Evolutionary conservation across 2,888 invertebrate species (phyloP).

Genomic region (Yponomeuta evonymella): DNA sequence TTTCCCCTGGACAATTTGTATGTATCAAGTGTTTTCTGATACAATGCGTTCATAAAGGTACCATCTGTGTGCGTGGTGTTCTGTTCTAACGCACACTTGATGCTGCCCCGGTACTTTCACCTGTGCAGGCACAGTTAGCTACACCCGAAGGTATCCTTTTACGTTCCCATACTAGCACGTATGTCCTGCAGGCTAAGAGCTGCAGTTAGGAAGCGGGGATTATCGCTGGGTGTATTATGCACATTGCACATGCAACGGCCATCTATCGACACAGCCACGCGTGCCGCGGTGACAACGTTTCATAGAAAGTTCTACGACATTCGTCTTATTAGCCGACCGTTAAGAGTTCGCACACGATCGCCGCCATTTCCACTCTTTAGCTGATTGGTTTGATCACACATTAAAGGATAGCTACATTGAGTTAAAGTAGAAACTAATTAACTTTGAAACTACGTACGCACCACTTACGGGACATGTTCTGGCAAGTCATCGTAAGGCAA

Average conservation of each 20-base stretch:
- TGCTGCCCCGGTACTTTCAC: constrained; percentile 65
- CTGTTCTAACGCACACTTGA: constrained; percentile 45
- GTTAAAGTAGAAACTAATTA: too few species aligned
- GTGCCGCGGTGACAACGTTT: constrained; percentile 1
- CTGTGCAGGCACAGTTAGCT: constrained; percentile 40
- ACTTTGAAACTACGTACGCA: too few species aligned
- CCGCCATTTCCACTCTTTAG: not conserved
- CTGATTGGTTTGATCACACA: not conserved
- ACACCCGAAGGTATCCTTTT: too few species aligned
- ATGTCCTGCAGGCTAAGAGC: too few species aligned
- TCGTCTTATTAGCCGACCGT: not conserved
- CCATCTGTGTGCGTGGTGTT: not conserved
- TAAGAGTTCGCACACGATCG: not conserved
- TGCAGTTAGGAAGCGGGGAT: too few species aligned
- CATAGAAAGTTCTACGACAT: constrained; percentile 1
- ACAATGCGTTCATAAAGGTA: not conserved
- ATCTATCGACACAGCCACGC: constrained; percentile 1
- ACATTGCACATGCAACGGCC: constrained; percentile 48
- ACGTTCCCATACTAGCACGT: too few species aligned
- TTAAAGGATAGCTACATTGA: not conserved
- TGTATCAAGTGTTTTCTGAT: not conserved
- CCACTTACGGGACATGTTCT: too few species aligned
- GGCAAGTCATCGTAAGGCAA: too few species aligned
- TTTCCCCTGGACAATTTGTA: too few species aligned
- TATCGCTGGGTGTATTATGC: constrained; percentile 28